Base-by-base conservation (phyloP, 2,113 vertebrate species). In the Alces alces region DNA sequence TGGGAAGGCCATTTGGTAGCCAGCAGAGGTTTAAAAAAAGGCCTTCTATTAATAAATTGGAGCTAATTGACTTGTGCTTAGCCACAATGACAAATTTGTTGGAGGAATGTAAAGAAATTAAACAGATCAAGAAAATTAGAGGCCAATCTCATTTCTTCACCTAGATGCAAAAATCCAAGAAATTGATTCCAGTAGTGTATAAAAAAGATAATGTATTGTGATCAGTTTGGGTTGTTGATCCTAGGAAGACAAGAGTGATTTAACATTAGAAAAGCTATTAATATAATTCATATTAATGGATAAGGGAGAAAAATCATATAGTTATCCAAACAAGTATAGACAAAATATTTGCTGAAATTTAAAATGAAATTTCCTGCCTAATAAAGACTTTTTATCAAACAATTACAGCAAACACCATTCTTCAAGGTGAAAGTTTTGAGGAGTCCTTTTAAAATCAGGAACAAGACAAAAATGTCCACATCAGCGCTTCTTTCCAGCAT, bases 51-150 rank as follows among this genome's bases (percentile, higher is more conserved):
- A 43, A 76, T 43, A 39, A 70, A 19, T 17, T 93, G 21, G 82
- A 94, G 70, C 61, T 45, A 55, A 80, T 15, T 89, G 28, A 15
- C 33, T 43, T 50, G 36, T 21, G 28, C 91, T 96, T 60, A 82
- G 64, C 57, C 43, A 52, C 58, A 45, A 43, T 85, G 80, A 70
- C 21, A 66, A 64, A 58, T 64, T 39, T 85, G 3, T 55, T 90
- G 27, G 55, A 91, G 50, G 43, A 55, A 61, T 78, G 7, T 82
- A 60, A 92, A 83, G 27, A 76, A 57, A 66, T 58, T 30, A 92
- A 95, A 73, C 43, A 57, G 11, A 80, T 57, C 25, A 76, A 93
- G 76, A 96, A 96, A 96, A 84, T 85, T n/a, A 93, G 64, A 94
- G 50, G 55, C 14, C 76, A 66, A 52, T 76, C 33, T 82, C 64